Base-by-base conservation (phyloP, 2,888 invertebrate genomes). In the Epirrhoe tristata region DNA sequence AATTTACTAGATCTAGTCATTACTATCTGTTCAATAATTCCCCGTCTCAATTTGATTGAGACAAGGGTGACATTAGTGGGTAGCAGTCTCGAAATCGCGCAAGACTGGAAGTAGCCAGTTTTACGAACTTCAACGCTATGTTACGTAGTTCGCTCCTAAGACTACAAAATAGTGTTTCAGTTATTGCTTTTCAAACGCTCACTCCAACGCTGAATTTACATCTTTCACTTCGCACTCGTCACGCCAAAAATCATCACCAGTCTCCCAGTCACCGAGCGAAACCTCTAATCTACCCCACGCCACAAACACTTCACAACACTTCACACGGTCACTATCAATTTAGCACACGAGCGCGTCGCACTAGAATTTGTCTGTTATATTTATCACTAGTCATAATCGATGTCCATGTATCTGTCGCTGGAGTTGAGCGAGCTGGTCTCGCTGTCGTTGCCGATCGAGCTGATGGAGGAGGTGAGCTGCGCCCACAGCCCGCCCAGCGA, bases 391-490 rank as follows among this genome's bases (percentile, higher is more conserved):
- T 93, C 93, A 79, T 82, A 93, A 81, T 94, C 94, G 59, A 93
- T 88, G 83, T 93, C 93, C 88, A 93, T 93, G 81, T 93, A 74
- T 55, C 67, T 89, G 83, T 89, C 89, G 74, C 77, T 76, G 73
- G 77, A 77, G 63, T 71, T 67, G 72, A 74, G 65, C 69, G 70
- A 68, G 32, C 77, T 72, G 34, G 77, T 77, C 73, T 78, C 78
- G 78, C 81, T 52, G 62, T 65, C 53, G 66, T 68, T 65, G 56
- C 62, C 53, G 17, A 72, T 66, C 36, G 59, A 66, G 58, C 46
- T 63, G 58, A 68, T 50, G 24, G 68, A 55, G 54, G 72, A 65
- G 57, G 81, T 70, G 67, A 76, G 80, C 48, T 80, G 75, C 14
- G 82, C 80, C 83, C 83, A 82, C 17, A 79, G 71, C n/a, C 81